Percentiles rank a stretch among this genome's conserved stretches.
Evolutionary conservation across 2,797 vertebrate species (phyloP).

Genomic region (Cheirogaleus major): DNA sequence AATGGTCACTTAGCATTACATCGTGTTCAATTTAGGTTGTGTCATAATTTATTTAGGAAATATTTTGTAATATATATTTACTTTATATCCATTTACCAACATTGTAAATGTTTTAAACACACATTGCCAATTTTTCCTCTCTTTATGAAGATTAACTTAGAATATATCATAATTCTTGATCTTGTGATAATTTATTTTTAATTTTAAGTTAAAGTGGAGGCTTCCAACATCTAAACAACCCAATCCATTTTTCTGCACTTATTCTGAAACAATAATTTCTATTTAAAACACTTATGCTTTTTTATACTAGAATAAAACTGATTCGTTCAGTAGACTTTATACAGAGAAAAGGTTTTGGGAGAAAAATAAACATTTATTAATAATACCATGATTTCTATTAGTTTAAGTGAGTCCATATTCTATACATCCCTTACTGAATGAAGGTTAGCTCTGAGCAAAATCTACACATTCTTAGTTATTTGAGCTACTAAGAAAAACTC

Average conservation of each 20-base stretch:
- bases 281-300: neutral
- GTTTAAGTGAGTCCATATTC: neutral
- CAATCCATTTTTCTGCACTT: neutral
- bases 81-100: neutral
- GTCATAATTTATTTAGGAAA: neutral
- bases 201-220: neutral
- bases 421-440: neutral
- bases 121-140: neutral
- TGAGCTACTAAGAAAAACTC: neutral
- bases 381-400: neutral
- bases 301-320: neutral
- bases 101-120: neutral
- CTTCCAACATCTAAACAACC: neutral
- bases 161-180: neutral
- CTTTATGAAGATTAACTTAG: neutral
- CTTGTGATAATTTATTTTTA: neutral
- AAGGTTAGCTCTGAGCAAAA: constrained; percentile 12
- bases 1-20: neutral
- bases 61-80: neutral
- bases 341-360: neutral
- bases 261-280: neutral
- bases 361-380: neutral
- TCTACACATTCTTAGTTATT: neutral
- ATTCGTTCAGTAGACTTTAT: neutral
- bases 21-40: neutral